A percentile compares a stretch with the other conserved stretches of the same genome.
These are phyloP conservation scores for Sebastes reedi DNA, from an alignment of 2,797 vertebrate species.

Conservation along the genomic window DNA sequence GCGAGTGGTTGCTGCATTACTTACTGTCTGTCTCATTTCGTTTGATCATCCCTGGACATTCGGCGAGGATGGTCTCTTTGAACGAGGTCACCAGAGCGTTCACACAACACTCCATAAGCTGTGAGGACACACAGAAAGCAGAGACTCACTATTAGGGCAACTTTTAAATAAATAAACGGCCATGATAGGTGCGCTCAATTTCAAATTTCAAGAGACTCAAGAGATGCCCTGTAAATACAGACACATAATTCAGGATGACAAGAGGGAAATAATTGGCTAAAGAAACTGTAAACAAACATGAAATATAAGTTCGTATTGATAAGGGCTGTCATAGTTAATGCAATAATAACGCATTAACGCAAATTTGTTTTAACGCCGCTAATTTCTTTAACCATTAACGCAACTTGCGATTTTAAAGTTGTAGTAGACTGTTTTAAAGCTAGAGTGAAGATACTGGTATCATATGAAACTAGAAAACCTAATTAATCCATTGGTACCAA, in stretches of 20 bases:
- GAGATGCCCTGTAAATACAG: neutral
- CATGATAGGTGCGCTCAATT: neutral
- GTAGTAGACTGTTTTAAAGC: too few species aligned
- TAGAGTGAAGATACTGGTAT: too few species aligned
- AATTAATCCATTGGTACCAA: too few species aligned
- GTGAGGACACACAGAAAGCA: constrained; percentile 29
- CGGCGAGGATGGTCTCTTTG: constrained; percentile 97
- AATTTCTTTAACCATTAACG: too few species aligned
- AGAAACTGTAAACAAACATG: neutral
- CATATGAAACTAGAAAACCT: too few species aligned
- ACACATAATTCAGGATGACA: neutral
- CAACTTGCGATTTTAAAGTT: too few species aligned
- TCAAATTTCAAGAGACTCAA: too few species aligned
- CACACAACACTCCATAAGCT: constrained; percentile 99
- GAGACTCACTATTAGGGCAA: neutral
- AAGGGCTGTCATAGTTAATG: too few species aligned
- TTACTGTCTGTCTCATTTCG: constrained; percentile 98
- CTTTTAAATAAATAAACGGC: neutral
- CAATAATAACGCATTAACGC: too few species aligned
- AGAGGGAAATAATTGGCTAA: neutral
- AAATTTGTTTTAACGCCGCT: too few species aligned
- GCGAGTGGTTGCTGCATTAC: constrained; percentile 58
- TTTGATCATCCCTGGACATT: constrained; percentile 99
- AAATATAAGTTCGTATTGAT: too few species aligned
- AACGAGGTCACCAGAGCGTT: constrained; percentile 97